phyloP scores from a whole-genome alignment of 2,888 invertebrate genomes.

The Yponomeuta malinellus region DNA sequence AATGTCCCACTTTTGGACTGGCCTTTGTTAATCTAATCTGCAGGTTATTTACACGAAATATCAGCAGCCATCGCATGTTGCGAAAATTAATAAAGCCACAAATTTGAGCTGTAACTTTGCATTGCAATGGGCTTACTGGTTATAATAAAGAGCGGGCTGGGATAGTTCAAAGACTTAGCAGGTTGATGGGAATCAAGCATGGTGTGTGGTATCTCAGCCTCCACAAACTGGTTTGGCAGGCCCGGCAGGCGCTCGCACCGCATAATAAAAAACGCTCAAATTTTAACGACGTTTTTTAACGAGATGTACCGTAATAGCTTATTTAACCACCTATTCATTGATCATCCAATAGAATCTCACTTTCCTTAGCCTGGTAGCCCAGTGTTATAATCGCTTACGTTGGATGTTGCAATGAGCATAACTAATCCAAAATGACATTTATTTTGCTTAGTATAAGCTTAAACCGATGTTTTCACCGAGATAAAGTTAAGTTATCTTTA shows the following conservation, averaged over 20 bases:
- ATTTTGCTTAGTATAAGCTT: slow-evolving; percentile 43
- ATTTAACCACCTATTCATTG: slow-evolving; percentile 34
- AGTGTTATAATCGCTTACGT: slow-evolving; percentile 48
- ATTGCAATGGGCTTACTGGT: background rate
- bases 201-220: slow-evolving; percentile 37
- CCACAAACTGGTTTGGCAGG: slow-evolving; percentile 50
- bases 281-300: slow-evolving; percentile 52
- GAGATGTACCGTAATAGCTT: slow-evolving; percentile 27
- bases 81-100: background rate
- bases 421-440: slow-evolving; percentile 53
- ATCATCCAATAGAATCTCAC: slow-evolving; percentile 49
- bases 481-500: slow-evolving; percentile 31
- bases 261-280: slow-evolving; percentile 58
- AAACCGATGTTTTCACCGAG: slow-evolving; percentile 52
- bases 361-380: slow-evolving; percentile 53
- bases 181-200: slow-evolving; percentile 23
- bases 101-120: background rate
- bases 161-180: slow-evolving; percentile 5
- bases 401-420: slow-evolving; percentile 43
- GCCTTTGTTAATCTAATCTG: slow-evolving; percentile 9
- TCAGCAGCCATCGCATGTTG: slow-evolving; percentile 11
- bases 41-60: slow-evolving; percentile 2
- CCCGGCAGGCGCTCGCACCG: slow-evolving; percentile 25
- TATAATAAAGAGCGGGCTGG: background rate
- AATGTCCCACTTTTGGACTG: background rate